These are phyloP conservation scores for Tamias sibiricus DNA, from an alignment of 2,113 vertebrate genomes.

Conservation along the genomic window DNA sequence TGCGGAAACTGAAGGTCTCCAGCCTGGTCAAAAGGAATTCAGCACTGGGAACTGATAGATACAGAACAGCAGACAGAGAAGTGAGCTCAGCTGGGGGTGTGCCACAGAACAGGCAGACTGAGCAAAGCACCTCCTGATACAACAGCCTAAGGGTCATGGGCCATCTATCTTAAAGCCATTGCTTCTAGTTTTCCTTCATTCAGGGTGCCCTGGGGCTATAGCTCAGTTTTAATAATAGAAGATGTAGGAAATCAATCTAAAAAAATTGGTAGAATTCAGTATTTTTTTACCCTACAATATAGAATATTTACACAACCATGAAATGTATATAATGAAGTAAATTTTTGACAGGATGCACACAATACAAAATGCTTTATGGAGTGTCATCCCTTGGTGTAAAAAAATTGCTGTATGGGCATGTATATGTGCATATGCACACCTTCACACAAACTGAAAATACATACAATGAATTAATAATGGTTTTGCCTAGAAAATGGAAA, in stretches of 20 bases:
- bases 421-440: background rate
- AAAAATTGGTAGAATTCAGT: background rate
- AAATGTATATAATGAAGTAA: background rate
- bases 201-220: background rate
- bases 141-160: no score
- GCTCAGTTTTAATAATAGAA: background rate
- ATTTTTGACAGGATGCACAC: background rate
- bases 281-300: conserved; percentile 36
- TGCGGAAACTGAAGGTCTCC: background rate
- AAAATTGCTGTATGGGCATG: background rate
- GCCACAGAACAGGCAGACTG: background rate
- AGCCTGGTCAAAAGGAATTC: background rate
- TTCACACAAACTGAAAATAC: background rate
- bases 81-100: background rate
- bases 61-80: background rate
- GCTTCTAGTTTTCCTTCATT: background rate
- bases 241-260: background rate
- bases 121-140: background rate
- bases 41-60: background rate
- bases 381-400: background rate
- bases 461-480: background rate
- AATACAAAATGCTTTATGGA: background rate
- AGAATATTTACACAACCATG: background rate
- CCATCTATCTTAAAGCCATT: background rate
- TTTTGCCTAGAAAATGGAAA: background rate